Conservation (phyloP, 1,140 invertebrate genomes). For the Calycopis cecrops region DNA sequence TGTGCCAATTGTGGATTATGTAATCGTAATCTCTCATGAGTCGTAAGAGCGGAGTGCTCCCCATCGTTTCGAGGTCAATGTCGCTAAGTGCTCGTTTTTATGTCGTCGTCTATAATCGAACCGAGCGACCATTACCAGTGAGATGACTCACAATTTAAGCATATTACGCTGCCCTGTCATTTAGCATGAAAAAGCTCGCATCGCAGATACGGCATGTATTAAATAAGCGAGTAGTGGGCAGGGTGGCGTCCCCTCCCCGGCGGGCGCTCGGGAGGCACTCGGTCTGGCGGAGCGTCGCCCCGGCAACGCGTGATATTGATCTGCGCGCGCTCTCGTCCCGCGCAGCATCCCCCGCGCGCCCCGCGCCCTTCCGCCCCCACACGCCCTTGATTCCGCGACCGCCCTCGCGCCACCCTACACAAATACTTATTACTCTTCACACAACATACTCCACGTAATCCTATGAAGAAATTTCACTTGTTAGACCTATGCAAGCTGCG, state of each 20-base stretch:
- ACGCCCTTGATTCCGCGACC: conserved; percentile 62
- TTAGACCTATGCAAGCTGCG: conserved; percentile 26
- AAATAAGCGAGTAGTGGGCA: conserved; percentile 69
- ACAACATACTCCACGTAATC: conserved; percentile 68
- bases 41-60: conserved; percentile 21
- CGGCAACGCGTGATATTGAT: conserved; percentile 71
- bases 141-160: conserved; percentile 42
- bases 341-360: conserved; percentile 37
- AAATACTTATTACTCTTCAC: conserved; percentile 71
- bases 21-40: conserved; percentile 14
- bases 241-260: conserved; percentile 25
- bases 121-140: conserved; percentile 35
- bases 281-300: conserved; percentile 69
- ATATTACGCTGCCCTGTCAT: conserved; percentile 63
- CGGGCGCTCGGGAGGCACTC: conserved; percentile 68
- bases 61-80: conserved; percentile 50
- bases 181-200: conserved; percentile 69
- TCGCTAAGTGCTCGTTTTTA: conserved; percentile 30
- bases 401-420: conserved; percentile 49
- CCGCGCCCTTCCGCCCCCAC: conserved; percentile 27
- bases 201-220: conserved; percentile 70
- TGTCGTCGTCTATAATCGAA: conserved; percentile 12
- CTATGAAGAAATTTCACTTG: conserved; percentile 66
- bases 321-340: conserved; percentile 40
- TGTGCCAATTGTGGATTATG: conserved; percentile 12